Percentiles rank a stretch among this genome's conserved stretches.
Evolutionary conservation across 2,888 invertebrate species (phyloP).

Genomic region (Oxycera nigricornis): DNA sequence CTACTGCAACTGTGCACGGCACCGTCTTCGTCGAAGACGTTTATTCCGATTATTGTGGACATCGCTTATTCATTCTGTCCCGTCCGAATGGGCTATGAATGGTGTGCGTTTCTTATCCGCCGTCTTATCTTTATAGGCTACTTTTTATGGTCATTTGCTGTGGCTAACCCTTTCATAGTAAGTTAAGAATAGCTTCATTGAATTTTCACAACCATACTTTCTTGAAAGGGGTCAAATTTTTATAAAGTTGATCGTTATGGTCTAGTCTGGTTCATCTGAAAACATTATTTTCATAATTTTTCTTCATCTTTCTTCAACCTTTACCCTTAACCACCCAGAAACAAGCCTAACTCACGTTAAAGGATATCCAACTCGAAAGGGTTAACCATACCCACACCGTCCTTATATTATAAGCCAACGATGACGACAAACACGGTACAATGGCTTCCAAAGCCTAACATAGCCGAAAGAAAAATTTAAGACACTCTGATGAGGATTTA

Average conservation of each 20-base stretch:
- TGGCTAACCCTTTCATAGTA: conserved; percentile 15
- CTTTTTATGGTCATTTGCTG: background rate
- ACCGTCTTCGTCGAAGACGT: background rate
- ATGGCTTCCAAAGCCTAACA: conserved; percentile 1
- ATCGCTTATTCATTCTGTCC: background rate
- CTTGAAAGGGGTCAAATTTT: no score
- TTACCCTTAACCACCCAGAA: no score
- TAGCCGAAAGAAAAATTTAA: conserved; percentile 38
- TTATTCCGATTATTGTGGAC: background rate
- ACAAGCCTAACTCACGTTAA: no score
- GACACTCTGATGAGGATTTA: conserved; percentile 36
- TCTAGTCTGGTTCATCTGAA: no score
- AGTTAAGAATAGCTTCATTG: no score
- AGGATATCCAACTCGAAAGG: background rate
- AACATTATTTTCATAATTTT: no score
- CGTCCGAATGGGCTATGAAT: background rate
- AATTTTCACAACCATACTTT: no score
- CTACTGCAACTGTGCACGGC: background rate
- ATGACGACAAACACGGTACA: background rate
- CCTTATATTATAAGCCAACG: background rate
- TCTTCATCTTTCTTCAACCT: no score
- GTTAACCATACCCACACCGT: background rate
- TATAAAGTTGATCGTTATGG: no score
- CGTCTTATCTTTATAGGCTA: conserved; percentile 27
- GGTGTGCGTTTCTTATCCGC: conserved; percentile 1